A percentile compares a stretch with the other conserved stretches of the same genome.
Evolutionary conservation across 35 echinoderm and acorn worm species (phyloP).

Genomic region (Amphiura filiformis): DNA sequence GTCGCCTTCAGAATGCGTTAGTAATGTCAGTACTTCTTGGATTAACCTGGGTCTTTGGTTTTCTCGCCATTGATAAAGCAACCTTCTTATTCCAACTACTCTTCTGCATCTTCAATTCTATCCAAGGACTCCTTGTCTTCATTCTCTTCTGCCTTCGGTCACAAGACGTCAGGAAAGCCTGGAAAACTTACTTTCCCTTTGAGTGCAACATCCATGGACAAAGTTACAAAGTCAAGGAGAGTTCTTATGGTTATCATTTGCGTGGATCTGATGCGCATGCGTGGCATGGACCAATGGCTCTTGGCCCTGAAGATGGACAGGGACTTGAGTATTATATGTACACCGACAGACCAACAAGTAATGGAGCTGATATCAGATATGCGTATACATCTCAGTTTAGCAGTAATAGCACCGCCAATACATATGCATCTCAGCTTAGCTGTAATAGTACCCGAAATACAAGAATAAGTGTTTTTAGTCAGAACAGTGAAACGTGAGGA

Average conservation of each 20-base stretch:
- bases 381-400: not conserved
- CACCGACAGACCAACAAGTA: not conserved
- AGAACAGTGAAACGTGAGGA: no score
- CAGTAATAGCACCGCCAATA: no score
- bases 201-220: conserved; percentile 2
- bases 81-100: conserved; percentile 1
- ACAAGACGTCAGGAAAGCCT: not conserved
- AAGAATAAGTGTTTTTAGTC: no score
- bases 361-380: not conserved
- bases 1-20: conserved; percentile 13
- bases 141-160: conserved; percentile 16
- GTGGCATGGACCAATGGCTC: not conserved
- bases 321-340: conserved; percentile 12
- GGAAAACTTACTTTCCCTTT: not conserved
- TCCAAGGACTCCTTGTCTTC: conserved; percentile 23
- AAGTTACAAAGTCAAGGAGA: not conserved
- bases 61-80: conserved; percentile 14
- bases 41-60: conserved; percentile 19
- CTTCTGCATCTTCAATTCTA: conserved; percentile 16
- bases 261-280: not conserved
- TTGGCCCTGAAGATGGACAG: not conserved
- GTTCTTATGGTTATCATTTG: not conserved
- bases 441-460: no score
- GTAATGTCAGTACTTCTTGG: conserved; percentile 26
- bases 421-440: no score